These are phyloP conservation scores for Bos javanicus DNA, from an alignment of 2,113 vertebrate species.

Conservation along the genomic window DNA sequence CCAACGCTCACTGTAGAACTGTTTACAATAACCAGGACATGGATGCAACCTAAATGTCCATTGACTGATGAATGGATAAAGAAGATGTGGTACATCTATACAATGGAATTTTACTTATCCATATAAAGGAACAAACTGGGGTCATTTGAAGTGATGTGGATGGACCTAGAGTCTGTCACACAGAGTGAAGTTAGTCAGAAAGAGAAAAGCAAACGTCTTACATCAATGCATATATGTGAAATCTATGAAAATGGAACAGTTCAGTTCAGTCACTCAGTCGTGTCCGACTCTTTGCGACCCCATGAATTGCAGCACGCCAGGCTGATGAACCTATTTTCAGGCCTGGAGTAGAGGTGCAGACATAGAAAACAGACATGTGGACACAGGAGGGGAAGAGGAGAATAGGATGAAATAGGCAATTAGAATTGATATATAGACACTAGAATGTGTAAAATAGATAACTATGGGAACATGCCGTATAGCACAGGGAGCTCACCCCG, in stretches of 20 bases:
- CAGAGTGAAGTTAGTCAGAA: not conserved
- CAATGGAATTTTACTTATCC: not conserved
- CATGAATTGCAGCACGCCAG: no score
- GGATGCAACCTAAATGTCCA: not conserved
- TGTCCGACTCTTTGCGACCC: no score
- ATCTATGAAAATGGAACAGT: not conserved
- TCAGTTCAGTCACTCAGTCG: no score
- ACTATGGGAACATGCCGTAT: not conserved
- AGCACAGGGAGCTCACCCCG: not conserved
- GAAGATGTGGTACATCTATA: not conserved
- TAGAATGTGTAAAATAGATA: not conserved
- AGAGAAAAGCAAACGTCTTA: not conserved
- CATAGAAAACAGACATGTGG: not conserved
- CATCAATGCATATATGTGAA: not conserved
- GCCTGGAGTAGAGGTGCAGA: not conserved
- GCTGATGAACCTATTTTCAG: not conserved
- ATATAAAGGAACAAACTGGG: not conserved
- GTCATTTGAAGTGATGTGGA: not conserved
- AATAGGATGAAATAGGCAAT: not conserved
- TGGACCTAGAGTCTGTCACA: not conserved
- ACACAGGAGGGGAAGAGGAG: not conserved
- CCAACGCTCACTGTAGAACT: not conserved
- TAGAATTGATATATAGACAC: not conserved
- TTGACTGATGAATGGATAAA: not conserved
- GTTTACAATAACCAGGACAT: not conserved